Conservation (phyloP, 2,888 invertebrate genomes). For the Himalopsyche tibetana region DNA sequence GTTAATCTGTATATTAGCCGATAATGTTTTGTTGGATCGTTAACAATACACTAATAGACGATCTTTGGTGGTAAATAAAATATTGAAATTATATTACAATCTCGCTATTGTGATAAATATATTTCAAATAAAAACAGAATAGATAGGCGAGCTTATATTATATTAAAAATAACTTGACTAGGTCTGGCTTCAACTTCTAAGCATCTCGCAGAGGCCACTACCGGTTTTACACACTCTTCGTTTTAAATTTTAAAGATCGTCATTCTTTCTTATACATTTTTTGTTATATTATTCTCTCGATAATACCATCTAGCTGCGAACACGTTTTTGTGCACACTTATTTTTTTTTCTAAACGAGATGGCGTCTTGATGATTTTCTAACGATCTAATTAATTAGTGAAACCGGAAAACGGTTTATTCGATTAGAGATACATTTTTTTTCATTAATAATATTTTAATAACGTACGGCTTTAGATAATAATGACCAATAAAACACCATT, state of each 20-base stretch:
- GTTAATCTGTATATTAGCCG: no score
- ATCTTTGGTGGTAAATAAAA: no score
- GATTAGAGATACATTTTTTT: background rate
- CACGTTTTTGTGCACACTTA: conserved; percentile 9
- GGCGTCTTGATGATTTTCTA: conserved; percentile 20
- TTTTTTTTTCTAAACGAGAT: background rate
- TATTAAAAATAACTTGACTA: background rate
- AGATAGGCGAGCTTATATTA: no score
- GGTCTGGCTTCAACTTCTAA: background rate
- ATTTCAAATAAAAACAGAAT: no score
- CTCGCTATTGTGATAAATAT: no score
- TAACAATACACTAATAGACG: no score
- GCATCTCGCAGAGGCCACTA: conserved; percentile 51
- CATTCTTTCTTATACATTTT: conserved; percentile 1
- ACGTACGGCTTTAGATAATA: no score
- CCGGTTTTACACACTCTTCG: conserved; percentile 58
- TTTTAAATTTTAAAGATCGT: conserved; percentile 15
- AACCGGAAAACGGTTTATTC: conserved; percentile 12
- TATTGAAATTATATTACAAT: no score
- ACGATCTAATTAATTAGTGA: conserved; percentile 26
- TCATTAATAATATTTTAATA: no score
- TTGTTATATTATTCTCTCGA: background rate
- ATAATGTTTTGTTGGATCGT: no score
- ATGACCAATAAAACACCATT: no score
- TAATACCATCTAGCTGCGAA: conserved; percentile 5